These are phyloP conservation scores for Rhinoderma darwinii DNA, from an alignment of 2,113 vertebrate species.

Conservation along the genomic window DNA sequence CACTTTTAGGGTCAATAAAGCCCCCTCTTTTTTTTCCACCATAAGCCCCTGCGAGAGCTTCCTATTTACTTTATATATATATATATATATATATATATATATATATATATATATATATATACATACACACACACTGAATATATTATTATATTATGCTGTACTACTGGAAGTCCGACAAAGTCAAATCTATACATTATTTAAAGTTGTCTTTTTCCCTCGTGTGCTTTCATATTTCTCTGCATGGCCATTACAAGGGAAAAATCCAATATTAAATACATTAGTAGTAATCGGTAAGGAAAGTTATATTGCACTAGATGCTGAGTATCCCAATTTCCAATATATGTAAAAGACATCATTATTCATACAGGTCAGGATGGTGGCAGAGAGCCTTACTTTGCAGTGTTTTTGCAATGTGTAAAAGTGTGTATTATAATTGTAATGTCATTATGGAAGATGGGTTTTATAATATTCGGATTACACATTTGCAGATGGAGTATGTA, in stretches of 20 bases:
- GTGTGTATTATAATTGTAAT: constrained; percentile 47
- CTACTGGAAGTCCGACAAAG: too few relatives aligned
- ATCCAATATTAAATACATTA: constrained; percentile 39
- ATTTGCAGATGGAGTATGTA: constrained; percentile 36
- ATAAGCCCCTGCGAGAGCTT: too few relatives aligned
- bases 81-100: too few relatives aligned
- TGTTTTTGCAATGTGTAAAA: constrained; percentile 35
- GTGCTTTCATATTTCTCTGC: not conserved
- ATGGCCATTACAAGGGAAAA: not conserved
- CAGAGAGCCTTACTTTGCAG: constrained; percentile 26
- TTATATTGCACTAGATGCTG: not conserved
- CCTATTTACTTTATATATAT: too few relatives aligned
- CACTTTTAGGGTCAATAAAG: too few relatives aligned
- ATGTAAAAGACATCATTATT: constrained; percentile 34
- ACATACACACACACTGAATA: too few relatives aligned
- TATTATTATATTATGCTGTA: too few relatives aligned
- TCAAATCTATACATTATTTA: not conserved
- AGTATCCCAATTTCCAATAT: constrained; percentile 8
- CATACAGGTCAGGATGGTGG: constrained; percentile 35
- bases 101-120: too few relatives aligned
- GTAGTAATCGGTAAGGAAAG: not conserved
- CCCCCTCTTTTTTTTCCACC: too few relatives aligned
- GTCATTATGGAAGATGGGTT: constrained; percentile 37
- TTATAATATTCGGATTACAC: constrained; percentile 28
- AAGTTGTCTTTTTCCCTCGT: not conserved